phyloP scores from a whole-genome alignment of 2,113 vertebrate species.

The Macaca mulatta region DNA sequence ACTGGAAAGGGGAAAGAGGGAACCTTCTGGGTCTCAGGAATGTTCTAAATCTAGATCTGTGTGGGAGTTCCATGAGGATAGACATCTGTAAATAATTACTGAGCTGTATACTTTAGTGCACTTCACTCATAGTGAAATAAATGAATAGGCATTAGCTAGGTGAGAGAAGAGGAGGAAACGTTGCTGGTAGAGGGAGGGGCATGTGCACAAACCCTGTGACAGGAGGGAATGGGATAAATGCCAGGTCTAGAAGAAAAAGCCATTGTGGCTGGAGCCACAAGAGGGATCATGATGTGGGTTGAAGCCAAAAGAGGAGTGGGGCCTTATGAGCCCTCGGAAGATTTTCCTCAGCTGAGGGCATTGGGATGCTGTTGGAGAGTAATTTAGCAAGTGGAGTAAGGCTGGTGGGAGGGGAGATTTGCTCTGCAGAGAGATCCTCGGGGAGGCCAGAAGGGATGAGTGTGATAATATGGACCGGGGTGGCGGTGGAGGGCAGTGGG shows the following conservation, averaged over 20 bases:
- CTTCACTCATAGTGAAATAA: not conserved
- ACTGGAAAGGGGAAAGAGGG: not conserved
- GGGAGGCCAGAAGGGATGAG: not conserved
- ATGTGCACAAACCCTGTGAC: not conserved
- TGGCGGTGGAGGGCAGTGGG: not conserved
- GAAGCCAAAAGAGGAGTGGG: not conserved
- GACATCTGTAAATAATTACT: not conserved
- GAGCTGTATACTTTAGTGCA: not conserved
- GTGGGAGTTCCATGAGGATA: not conserved
- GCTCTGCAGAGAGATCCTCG: not conserved
- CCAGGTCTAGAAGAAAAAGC: not conserved
- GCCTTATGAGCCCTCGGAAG: not conserved
- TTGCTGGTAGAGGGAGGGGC: not conserved
- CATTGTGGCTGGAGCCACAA: not conserved
- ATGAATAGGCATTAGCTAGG: not conserved
- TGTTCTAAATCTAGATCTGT: not conserved
- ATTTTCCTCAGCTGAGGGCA: not conserved
- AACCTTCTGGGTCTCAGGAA: not conserved
- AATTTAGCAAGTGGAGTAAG: not conserved
- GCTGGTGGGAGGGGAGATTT: not conserved
- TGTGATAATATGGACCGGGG: fast-evolving
- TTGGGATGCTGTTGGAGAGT: not conserved
- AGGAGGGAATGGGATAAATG: not conserved
- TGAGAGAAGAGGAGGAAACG: not conserved
- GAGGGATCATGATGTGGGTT: not conserved